Base-by-base conservation (phyloP, 2,888 invertebrate genomes). In the Phania funesta region DNA sequence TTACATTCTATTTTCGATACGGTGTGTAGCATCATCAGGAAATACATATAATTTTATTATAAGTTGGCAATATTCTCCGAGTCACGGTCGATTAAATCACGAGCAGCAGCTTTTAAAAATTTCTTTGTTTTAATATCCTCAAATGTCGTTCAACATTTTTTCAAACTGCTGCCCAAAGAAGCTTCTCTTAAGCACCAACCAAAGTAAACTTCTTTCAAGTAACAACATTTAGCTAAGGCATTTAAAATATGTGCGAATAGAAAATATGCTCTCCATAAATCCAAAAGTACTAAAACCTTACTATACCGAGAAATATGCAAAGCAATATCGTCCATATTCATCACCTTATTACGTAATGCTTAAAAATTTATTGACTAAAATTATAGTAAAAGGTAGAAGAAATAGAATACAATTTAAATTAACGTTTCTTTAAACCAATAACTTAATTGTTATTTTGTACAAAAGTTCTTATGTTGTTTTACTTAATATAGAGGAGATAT, bases 201-300 rank as follows among this genome's bases (percentile, higher is more conserved):
- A 82, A 98, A 93, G 91, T 98, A 97, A 18, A 98, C 91, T 90
- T 98, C 97, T 87, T 95, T 94, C 41, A 98, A 91, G 41, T 93
- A 91, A 76, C 90, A 92, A 86, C 96, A 97, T 54, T 92, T 92
- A 0, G 94, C 93, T 2, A 98, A 91, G 2, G 94, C 93, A 82
- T 93, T 91, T 0, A 97, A 93, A 0, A 97, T 97, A 18, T 92
- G 91, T 0, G 95, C 93, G 0, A 96, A 95, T 54, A 98, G 89
- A 1, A 95, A 94, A 86, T 94, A 94, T 0, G 95, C 94, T 89
- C 97, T 96, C 97, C 98, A 98, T 87, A 97, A 94, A 68, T 98
- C 97, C 83, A 96, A 93, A 0, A 95, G 95, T 71, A 94, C 92
- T 8, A 97, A 90, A 65, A 94, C 91, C 6, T 92, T 93, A 87